phyloP scores from a whole-genome alignment of 2,113 vertebrate species.

The cattle (Bos taurus) region ARS-UCD2.0 NC_037336.1:75592501-75593000 shows the following conservation, averaged over 20 bases:
- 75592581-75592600: not conserved
- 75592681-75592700: not conserved
- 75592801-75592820: not conserved
- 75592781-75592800: not conserved
- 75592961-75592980: conserved; percentile 66
- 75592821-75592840: not conserved
- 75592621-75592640: not conserved
- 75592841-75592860: not conserved
- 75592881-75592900: not conserved
- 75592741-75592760: not conserved
- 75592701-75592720: not conserved
- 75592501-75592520: not conserved
- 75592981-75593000: not conserved
- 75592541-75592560: not conserved
- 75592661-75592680: not conserved
- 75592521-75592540: not conserved
- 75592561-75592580: not conserved
- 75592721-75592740: not conserved
- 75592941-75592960: conserved; percentile 55
- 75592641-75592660: not conserved
- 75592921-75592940: conserved; percentile 55
- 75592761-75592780: not conserved
- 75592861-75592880: conserved; percentile 64
- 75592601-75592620: not conserved
- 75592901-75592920: conserved; percentile 38